phyloP scores from a whole-genome alignment of 2,888 invertebrate genomes.

The Drosophila austrosaltans region DNA sequence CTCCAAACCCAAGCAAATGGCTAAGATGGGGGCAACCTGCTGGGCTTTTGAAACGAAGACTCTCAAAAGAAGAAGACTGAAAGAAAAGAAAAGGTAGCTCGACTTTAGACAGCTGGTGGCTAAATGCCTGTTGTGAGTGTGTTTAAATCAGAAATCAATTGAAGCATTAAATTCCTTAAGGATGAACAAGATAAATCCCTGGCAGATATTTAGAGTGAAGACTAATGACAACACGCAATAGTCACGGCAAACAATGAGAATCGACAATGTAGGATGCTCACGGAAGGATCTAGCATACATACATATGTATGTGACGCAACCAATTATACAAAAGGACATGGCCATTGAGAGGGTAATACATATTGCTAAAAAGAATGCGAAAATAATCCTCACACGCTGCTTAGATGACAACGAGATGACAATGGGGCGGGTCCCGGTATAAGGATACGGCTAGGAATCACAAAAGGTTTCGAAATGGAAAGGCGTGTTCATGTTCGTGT shows the following conservation, averaged over 20 bases:
- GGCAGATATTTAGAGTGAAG: constrained; percentile 40
- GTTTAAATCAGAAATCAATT: constrained; percentile 73
- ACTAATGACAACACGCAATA: constrained; percentile 50
- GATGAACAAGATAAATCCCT: constrained; percentile 50
- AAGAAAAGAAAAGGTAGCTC: constrained; percentile 17
- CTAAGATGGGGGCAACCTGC: constrained; percentile 58
- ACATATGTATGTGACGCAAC: constrained; percentile 69
- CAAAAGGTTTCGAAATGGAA: constrained; percentile 40
- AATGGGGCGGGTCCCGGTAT: constrained; percentile 44
- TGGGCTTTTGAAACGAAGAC: constrained; percentile 51
- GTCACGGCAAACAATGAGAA: constrained; percentile 31
- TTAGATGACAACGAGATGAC: constrained; percentile 55
- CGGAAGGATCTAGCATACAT: constrained; percentile 21
- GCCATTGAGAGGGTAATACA: constrained; percentile 6
- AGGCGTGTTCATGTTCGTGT: constrained; percentile 55
- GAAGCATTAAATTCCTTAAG: constrained; percentile 73
- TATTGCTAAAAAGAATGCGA: constrained; percentile 50
- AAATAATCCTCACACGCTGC: constrained; percentile 73
- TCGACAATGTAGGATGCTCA: constrained; percentile 51
- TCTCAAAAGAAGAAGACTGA: neutral
- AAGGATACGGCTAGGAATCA: constrained; percentile 16
- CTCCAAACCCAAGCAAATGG: neutral
- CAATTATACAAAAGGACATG: constrained; percentile 76
- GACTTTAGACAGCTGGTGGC: constrained; percentile 48
- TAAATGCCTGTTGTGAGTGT: constrained; percentile 24